These are phyloP conservation scores for Drosophila lutescens DNA, from an alignment of 2,888 invertebrate species.

Conservation along the genomic window DNA sequence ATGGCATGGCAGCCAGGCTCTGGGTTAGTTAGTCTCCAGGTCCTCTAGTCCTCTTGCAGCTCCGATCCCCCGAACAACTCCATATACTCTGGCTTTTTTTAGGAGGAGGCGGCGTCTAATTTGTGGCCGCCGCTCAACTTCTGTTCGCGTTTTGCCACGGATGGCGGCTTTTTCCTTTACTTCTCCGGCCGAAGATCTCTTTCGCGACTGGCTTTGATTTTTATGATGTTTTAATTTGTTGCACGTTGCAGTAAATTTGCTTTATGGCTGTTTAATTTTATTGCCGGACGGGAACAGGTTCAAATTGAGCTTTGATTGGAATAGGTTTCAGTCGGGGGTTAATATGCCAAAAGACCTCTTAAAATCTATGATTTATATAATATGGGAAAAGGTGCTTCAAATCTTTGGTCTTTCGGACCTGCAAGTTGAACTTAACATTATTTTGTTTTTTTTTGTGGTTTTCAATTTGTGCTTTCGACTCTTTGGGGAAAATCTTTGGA, in stretches of 20 bases:
- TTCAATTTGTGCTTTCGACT: neutral
- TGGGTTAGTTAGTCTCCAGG: conserved; percentile 56
- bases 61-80: neutral
- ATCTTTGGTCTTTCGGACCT: neutral
- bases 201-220: conserved; percentile 65
- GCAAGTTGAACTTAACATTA: neutral
- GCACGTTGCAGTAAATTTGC: conserved; percentile 70
- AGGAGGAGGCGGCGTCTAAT: conserved; percentile 73
- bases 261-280: conserved; percentile 52
- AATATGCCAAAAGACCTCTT: conserved; percentile 28
- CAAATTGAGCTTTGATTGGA: conserved; percentile 47
- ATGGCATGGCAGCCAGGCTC: conserved; percentile 40
- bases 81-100: neutral
- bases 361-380: conserved; percentile 7
- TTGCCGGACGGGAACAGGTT: conserved; percentile 55
- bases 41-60: conserved; percentile 27
- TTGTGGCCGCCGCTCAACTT: conserved; percentile 67
- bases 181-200: conserved; percentile 32
- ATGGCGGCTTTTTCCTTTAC: conserved; percentile 60
- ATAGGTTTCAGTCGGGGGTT: conserved; percentile 26
- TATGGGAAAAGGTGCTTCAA: neutral
- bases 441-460: neutral
- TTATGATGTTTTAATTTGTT: conserved; percentile 79
- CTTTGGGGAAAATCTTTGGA: too few species aligned
- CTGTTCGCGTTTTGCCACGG: conserved; percentile 66